These are phyloP conservation scores for Sebastes steindachneri DNA, from an alignment of 2,797 vertebrate species.

Conservation along the genomic window DNA sequence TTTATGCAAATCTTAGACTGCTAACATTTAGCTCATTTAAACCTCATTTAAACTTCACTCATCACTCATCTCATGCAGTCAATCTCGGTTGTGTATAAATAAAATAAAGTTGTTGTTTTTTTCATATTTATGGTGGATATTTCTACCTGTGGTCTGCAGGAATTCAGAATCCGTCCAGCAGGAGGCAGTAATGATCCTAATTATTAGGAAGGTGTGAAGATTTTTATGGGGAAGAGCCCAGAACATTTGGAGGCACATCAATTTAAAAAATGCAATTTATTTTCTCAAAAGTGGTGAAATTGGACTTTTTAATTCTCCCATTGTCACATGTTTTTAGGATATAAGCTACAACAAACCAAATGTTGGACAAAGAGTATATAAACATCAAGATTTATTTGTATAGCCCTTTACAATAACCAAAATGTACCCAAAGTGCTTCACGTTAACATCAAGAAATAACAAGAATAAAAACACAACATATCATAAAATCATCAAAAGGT, in stretches of 20 bases:
- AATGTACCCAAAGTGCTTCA: too few species aligned
- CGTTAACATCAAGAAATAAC: too few species aligned
- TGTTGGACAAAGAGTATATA: too few species aligned
- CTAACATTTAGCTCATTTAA: neutral
- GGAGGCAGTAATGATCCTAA: constrained; percentile 24
- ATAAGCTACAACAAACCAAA: neutral
- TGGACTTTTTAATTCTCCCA: neutral
- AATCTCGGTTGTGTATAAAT: neutral
- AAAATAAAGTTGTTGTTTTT: neutral
- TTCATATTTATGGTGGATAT: neutral
- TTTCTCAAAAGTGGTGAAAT: neutral
- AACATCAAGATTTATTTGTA: too few species aligned
- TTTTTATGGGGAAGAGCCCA: neutral
- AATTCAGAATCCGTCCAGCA: constrained; percentile 21
- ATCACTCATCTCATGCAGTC: neutral
- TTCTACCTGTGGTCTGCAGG: neutral
- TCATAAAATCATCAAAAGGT: too few species aligned
- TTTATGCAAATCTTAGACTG: neutral
- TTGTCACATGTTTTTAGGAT: neutral
- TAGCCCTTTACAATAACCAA: too few species aligned
- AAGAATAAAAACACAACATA: too few species aligned
- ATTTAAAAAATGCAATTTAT: neutral
- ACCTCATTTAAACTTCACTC: neutral
- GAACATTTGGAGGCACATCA: neutral
- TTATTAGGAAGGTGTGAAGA: neutral